These are phyloP conservation scores for Gonioctena quinquepunctata DNA, from an alignment of 1,140 invertebrate genomes.

Conservation along the genomic window DNA sequence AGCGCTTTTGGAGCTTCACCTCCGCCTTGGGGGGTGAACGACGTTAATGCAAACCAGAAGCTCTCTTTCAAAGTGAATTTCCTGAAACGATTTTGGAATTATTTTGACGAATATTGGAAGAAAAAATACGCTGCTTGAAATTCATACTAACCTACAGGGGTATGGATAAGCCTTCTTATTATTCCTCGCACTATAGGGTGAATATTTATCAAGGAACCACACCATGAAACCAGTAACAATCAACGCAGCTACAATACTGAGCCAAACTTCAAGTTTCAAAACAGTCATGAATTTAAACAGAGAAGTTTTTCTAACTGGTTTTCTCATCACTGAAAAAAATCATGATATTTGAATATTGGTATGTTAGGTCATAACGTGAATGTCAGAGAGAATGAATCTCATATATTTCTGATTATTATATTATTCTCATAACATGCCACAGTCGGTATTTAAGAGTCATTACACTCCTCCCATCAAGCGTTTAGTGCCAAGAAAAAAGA, in stretches of 20 bases:
- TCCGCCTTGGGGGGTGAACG: constrained; percentile 89
- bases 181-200: constrained; percentile 85
- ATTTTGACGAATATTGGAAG: not conserved
- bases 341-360: not conserved
- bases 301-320: constrained; percentile 79
- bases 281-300: constrained; percentile 94
- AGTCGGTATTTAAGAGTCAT: too few species aligned
- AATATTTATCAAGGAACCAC: constrained; percentile 87
- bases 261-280: constrained; percentile 82
- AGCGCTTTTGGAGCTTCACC: constrained; percentile 85
- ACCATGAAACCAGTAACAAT: constrained; percentile 84
- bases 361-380: too few species aligned
- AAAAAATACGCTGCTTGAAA: not conserved
- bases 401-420: too few species aligned
- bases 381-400: too few species aligned
- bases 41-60: constrained; percentile 92
- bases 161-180: constrained; percentile 81
- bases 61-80: constrained; percentile 88
- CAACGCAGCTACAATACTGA: constrained; percentile 82
- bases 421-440: too few species aligned
- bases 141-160: constrained; percentile 71
- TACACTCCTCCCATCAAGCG: too few species aligned
- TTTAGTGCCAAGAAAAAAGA: too few species aligned
- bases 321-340: constrained; percentile 72
- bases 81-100: constrained; percentile 54